Conservation (phyloP, 2,888 invertebrate genomes). For the Dolomedes plantarius region DNA sequence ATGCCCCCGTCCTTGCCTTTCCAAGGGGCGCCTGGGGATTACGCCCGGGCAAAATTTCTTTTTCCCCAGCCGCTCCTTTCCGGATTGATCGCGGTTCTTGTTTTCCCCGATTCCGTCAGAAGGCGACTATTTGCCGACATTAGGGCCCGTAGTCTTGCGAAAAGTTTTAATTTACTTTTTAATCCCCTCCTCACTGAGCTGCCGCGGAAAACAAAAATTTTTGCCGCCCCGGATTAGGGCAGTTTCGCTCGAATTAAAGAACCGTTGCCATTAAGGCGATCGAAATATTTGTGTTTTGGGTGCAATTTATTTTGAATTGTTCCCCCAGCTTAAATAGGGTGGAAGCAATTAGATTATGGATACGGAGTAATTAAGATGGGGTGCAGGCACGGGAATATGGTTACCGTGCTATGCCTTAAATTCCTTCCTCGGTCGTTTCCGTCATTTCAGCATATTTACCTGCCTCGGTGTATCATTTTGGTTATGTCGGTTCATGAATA, state of each 20-base stretch:
- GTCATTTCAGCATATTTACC: too few relatives aligned
- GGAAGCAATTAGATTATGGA: neutral
- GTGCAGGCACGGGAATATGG: too few relatives aligned
- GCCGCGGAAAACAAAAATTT: conserved; percentile 32
- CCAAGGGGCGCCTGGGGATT: conserved; percentile 43
- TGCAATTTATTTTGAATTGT: conserved; percentile 51
- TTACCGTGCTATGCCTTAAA: too few relatives aligned
- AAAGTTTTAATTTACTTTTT: conserved; percentile 69
- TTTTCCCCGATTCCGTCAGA: conserved; percentile 30
- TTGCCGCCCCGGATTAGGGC: conserved; percentile 35
- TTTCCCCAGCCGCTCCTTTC: conserved; percentile 55
- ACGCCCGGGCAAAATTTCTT: conserved; percentile 48
- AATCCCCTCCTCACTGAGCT: conserved; percentile 56
- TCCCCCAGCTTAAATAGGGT: neutral
- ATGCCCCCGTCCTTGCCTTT: conserved; percentile 35
- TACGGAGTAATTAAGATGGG: neutral
- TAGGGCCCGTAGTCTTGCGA: conserved; percentile 6
- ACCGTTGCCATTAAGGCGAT: conserved; percentile 61
- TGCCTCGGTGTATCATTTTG: too few relatives aligned
- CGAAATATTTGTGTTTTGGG: conserved; percentile 70
- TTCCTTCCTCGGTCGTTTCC: too few relatives aligned
- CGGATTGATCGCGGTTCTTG: conserved; percentile 59
- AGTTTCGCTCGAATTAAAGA: conserved; percentile 41
- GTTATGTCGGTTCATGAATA: too few relatives aligned
- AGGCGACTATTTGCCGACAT: neutral